Evolutionary conservation across 1,140 invertebrate genomes (phyloP).

Genomic region (Drosophila ogumai): DNA sequence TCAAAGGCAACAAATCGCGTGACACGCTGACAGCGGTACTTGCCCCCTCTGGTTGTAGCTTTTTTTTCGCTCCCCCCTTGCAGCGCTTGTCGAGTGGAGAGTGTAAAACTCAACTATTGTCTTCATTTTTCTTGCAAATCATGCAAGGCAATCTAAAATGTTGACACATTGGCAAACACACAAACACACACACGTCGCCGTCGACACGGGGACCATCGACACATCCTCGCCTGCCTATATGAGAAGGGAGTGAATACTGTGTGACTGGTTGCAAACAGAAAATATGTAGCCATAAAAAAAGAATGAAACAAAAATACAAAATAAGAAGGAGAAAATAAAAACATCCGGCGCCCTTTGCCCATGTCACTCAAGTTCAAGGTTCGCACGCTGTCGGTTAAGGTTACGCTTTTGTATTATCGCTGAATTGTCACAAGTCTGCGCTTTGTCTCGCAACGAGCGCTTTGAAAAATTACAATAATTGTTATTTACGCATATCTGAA

Average conservation of each 20-base stretch:
- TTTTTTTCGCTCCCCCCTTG: not conserved
- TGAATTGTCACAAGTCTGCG: constrained; percentile 63
- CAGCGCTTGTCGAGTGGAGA: constrained; percentile 43
- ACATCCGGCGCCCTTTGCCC: constrained; percentile 30
- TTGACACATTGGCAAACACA: constrained; percentile 74
- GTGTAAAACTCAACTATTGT: constrained; percentile 81
- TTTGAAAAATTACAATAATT: constrained; percentile 78
- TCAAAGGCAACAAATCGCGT: constrained; percentile 76
- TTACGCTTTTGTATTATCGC: constrained; percentile 58
- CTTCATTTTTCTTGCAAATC: constrained; percentile 82
- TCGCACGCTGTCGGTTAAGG: constrained; percentile 65
- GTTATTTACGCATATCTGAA: constrained; percentile 82
- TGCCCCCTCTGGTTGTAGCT: constrained; percentile 25
- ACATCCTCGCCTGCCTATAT: constrained; percentile 19
- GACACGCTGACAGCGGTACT: constrained; percentile 68
- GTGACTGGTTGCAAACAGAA: not conserved
- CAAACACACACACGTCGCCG: constrained; percentile 30
- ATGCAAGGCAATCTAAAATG: constrained; percentile 80
- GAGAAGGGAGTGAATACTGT: constrained; percentile 2
- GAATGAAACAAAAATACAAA: not conserved
- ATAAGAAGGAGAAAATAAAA: constrained; percentile 17
- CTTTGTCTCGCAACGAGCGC: constrained; percentile 66
- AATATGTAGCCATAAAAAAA: constrained; percentile 8
- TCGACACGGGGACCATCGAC: constrained; percentile 48
- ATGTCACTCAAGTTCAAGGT: constrained; percentile 80